Conservation (phyloP, 2,113 vertebrate genomes). For the Anas platyrhynchos region DNA sequence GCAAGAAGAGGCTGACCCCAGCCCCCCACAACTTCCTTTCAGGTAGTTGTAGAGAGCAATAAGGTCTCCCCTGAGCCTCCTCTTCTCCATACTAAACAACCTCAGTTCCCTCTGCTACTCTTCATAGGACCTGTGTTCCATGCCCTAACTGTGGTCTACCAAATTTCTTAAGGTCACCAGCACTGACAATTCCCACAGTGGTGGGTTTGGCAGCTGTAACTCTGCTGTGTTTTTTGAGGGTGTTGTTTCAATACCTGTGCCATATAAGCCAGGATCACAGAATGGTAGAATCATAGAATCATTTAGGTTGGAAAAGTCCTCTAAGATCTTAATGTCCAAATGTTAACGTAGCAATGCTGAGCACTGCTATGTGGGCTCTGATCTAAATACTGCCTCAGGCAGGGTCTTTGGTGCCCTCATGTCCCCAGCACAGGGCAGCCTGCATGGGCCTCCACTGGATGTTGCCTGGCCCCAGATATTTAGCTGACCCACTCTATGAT, state of each 20-base stretch:
- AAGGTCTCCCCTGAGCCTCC: too few species aligned
- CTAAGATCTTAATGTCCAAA: too few species aligned
- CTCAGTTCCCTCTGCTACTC: too few species aligned
- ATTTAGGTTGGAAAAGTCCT: too few species aligned
- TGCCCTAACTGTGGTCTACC: background rate
- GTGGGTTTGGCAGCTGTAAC: background rate
- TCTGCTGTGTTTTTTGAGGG: background rate
- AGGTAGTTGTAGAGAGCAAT: too few species aligned
- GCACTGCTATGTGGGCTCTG: rapidly evolving
- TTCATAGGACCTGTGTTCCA: too few species aligned
- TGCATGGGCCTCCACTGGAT: rapidly evolving
- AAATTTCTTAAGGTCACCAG: background rate
- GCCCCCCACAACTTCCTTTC: too few species aligned
- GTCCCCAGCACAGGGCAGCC: rapidly evolving
- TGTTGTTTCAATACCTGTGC: background rate
- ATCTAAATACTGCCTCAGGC: rapidly evolving
- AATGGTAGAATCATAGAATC: too few species aligned
- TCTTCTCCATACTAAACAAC: too few species aligned
- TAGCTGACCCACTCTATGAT: background rate
- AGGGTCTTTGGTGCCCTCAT: background rate
- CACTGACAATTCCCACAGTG: background rate
- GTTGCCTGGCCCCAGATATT: background rate
- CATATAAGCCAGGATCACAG: background rate
- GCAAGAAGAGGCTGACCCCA: too few species aligned
- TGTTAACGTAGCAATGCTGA: too few species aligned